Conservation (phyloP, 1,140 invertebrate species). For the Procambarus clarkii region DNA sequence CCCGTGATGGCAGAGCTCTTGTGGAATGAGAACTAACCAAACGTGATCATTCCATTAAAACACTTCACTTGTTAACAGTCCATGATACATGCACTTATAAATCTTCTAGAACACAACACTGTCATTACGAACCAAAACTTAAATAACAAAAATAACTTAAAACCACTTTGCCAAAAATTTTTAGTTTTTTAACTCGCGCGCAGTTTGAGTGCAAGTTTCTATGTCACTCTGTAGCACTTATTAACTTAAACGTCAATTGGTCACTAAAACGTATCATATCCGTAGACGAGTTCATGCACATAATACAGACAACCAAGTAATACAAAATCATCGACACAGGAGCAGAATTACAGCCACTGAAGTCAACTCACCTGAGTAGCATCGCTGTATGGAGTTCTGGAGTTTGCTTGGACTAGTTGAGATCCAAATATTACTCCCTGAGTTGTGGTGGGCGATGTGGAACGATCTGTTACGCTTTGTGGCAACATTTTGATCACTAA, state of each 20-base stretch:
- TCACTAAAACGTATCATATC: background rate
- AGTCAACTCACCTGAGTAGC: conserved; percentile 60
- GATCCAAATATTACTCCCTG: conserved; percentile 70
- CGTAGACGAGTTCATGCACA: conserved; percentile 26
- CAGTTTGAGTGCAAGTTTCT: background rate
- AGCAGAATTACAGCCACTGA: conserved; percentile 41
- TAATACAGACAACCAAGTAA: conserved; percentile 30
- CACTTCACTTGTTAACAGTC: conserved; percentile 51
- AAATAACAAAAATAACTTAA: conserved; percentile 13
- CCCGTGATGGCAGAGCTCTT: background rate
- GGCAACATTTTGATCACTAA: conserved; percentile 70
- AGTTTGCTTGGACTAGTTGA: conserved; percentile 66
- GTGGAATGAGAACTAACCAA: conserved; percentile 19
- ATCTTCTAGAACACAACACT: conserved; percentile 36
- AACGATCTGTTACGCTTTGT: conserved; percentile 67
- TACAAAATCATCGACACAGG: conserved; percentile 34
- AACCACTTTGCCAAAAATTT: conserved; percentile 21
- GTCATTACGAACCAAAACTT: conserved; percentile 26
- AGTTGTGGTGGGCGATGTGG: conserved; percentile 66
- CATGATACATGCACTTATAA: conserved; percentile 47
- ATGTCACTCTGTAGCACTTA: background rate
- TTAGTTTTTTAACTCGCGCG: background rate
- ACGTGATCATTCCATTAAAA: conserved; percentile 35
- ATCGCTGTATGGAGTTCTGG: conserved; percentile 68
- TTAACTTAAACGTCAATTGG: conserved; percentile 15